These are phyloP conservation scores for Dynastes tityus DNA, from an alignment of 2,888 invertebrate genomes.

Conservation along the genomic window DNA sequence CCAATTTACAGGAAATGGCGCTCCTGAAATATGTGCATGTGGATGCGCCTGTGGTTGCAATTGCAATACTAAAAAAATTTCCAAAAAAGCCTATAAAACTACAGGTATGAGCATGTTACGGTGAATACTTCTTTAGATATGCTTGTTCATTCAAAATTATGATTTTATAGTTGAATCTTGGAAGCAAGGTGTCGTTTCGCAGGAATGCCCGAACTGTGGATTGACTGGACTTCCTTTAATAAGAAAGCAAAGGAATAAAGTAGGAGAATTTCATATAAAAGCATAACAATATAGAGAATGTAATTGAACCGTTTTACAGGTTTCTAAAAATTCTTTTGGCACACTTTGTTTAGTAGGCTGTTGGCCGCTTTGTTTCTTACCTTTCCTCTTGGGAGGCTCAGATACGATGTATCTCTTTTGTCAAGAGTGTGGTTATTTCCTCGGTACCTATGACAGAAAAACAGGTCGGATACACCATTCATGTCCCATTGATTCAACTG, in stretches of 20 bases:
- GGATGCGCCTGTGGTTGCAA: constrained; percentile 54
- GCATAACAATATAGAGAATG: background rate
- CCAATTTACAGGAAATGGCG: constrained; percentile 50
- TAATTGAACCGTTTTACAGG: constrained; percentile 56
- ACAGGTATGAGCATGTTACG: constrained; percentile 55
- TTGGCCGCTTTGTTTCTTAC: constrained; percentile 69
- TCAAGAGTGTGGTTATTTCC: constrained; percentile 69
- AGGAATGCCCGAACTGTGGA: constrained; percentile 63
- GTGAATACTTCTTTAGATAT: too few species aligned
- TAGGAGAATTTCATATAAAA: constrained; percentile 52
- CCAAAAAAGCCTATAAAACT: constrained; percentile 59
- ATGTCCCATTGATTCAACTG: constrained; percentile 50
- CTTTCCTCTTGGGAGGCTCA: constrained; percentile 65
- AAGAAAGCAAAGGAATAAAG: constrained; percentile 66
- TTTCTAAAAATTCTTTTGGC: constrained; percentile 64
- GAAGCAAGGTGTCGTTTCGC: constrained; percentile 62
- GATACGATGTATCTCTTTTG: constrained; percentile 68
- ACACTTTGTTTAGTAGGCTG: constrained; percentile 66
- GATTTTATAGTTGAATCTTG: constrained; percentile 65
- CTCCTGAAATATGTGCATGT: constrained; percentile 48
- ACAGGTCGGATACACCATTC: constrained; percentile 53
- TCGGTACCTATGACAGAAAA: constrained; percentile 68
- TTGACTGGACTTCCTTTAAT: constrained; percentile 64
- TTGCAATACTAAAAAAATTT: constrained; percentile 40
- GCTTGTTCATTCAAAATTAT: background rate